Evolutionary conservation across 2,888 invertebrate genomes (phyloP).

Genomic region (Papilio demoleus): DNA sequence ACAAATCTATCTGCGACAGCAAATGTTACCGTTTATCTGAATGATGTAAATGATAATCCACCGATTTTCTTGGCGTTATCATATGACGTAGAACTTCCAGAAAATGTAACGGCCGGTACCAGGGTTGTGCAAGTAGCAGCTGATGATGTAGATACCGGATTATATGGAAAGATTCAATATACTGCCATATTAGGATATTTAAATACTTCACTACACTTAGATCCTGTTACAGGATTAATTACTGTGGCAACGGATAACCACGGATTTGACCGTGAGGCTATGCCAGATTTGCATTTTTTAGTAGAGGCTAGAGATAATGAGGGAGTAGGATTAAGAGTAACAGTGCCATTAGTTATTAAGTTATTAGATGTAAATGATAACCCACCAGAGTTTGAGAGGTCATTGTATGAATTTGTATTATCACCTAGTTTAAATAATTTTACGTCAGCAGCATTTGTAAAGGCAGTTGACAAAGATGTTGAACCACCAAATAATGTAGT

Average conservation of each 20-base stretch:
- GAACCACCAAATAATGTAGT: conserved; percentile 93
- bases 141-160: conserved; percentile 90
- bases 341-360: conserved; percentile 88
- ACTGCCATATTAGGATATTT: conserved; percentile 90
- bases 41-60: conserved; percentile 94
- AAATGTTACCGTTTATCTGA: conserved; percentile 90
- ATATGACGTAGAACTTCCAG: conserved; percentile 90
- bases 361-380: conserved; percentile 93
- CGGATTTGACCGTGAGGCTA: conserved; percentile 92
- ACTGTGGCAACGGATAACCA: conserved; percentile 90
- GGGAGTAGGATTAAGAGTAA: conserved; percentile 90
- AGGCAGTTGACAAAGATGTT: conserved; percentile 92
- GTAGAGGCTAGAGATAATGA: conserved; percentile 95
- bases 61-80: conserved; percentile 89
- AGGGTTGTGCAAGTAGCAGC: conserved; percentile 90
- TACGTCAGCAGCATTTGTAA: conserved; percentile 90
- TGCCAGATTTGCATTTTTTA: conserved; percentile 89
- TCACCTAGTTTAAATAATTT: conserved; percentile 89
- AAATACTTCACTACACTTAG: conserved; percentile 90
- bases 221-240: conserved; percentile 91
- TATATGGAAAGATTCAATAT: conserved; percentile 90
- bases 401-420: conserved; percentile 91
- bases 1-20: conserved; percentile 89
- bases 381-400: conserved; percentile 91
- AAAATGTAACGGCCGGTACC: conserved; percentile 90